These are phyloP conservation scores for Bimastos eiseni DNA, from an alignment of 2,888 invertebrate genomes.

Conservation along the genomic window DNA sequence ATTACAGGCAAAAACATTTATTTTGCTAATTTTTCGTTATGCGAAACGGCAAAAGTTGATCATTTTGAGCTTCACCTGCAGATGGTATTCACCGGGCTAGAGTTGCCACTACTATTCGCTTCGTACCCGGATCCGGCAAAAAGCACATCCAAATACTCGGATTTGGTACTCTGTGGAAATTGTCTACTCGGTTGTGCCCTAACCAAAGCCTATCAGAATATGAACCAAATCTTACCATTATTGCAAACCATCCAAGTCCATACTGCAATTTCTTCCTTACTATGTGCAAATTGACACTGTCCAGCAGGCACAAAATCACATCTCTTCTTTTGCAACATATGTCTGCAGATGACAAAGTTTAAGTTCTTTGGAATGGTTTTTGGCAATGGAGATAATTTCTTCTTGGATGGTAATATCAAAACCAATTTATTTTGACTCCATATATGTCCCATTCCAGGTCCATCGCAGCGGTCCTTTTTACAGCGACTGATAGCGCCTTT, in stretches of 20 bases:
- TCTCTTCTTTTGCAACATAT: slow-evolving; percentile 47
- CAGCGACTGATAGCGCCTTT: slow-evolving; percentile 46
- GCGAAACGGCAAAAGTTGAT: too few species aligned
- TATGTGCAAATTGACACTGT: slow-evolving; percentile 58
- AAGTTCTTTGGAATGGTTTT: slow-evolving; percentile 47
- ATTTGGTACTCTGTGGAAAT: too few species aligned
- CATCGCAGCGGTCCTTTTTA: slow-evolving; percentile 48
- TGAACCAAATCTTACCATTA: slow-evolving; percentile 49
- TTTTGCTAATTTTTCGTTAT: too few species aligned
- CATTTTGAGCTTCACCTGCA: too few species aligned
- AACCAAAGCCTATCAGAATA: background rate
- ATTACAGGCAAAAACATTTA: too few species aligned
- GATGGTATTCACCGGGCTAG: too few species aligned
- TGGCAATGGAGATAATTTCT: slow-evolving; percentile 51
- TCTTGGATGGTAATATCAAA: slow-evolving; percentile 49
- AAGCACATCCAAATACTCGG: too few species aligned
- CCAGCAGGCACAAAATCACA: slow-evolving; percentile 45
- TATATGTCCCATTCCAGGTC: slow-evolving; percentile 46
- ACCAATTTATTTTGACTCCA: slow-evolving; percentile 49
- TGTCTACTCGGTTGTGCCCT: too few species aligned
- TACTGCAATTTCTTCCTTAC: slow-evolving; percentile 53
- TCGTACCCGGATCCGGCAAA: too few species aligned
- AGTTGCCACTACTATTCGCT: too few species aligned
- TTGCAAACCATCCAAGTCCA: slow-evolving; percentile 58
- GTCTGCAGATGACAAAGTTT: slow-evolving; percentile 53